phyloP scores from a whole-genome alignment of 2,888 invertebrate species.

The Mylabris sibirica region DNA sequence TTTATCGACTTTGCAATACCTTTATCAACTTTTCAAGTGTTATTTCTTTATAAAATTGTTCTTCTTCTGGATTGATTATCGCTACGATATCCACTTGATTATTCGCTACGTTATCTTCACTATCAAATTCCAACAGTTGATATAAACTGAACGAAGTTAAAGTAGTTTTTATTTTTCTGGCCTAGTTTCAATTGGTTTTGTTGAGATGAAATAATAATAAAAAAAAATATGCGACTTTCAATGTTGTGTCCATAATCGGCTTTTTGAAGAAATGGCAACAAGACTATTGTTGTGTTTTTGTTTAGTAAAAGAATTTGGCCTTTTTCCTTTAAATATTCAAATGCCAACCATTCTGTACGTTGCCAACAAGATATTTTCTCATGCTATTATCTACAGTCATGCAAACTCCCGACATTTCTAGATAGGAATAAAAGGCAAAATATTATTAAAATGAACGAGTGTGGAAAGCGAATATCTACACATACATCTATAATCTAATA shows the following conservation, averaged over 20 bases:
- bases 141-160: background rate
- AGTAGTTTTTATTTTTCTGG: background rate
- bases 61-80: background rate
- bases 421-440: conserved; percentile 44
- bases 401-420: conserved; percentile 39
- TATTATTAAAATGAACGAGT: conserved; percentile 47
- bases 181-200: background rate
- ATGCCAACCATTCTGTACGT: background rate
- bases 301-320: background rate
- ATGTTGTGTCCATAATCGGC: background rate
- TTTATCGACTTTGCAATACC: background rate
- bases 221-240: background rate
- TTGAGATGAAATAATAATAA: background rate
- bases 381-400: background rate
- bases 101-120: background rate
- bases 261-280: background rate
- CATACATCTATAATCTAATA: conserved; percentile 24
- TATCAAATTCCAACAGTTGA: background rate
- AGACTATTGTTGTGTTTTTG: background rate
- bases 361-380: background rate
- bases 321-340: conserved; percentile 4
- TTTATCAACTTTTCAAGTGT: conserved; percentile 1
- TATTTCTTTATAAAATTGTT: background rate
- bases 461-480: conserved; percentile 38
- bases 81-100: background rate